These are phyloP conservation scores for Sparus aurata DNA, from an alignment of 2,797 vertebrate species.

Conservation along the genomic window DNA sequence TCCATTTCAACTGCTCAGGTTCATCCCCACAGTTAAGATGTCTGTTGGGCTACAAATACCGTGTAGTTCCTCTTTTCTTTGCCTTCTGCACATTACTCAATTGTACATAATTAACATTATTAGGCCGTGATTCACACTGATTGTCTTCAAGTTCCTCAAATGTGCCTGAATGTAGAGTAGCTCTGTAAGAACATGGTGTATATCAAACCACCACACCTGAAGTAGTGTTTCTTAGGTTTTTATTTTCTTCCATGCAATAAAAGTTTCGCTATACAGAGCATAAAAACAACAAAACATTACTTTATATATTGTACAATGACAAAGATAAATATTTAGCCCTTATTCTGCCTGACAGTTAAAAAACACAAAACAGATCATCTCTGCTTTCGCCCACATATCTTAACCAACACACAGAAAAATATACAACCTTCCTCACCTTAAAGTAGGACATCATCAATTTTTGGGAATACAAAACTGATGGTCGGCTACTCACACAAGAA, in stretches of 20 bases:
- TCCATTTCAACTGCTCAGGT: not conserved
- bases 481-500: not conserved
- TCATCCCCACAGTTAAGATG: not conserved
- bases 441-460: slow-evolving; percentile 42
- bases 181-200: not conserved
- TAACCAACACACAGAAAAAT: slow-evolving; percentile 21
- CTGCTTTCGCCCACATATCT: not conserved
- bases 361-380: slow-evolving; percentile 3
- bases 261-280: slow-evolving; percentile 15
- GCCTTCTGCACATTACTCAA: not conserved
- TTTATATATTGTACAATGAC: slow-evolving; percentile 28
- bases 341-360: not conserved
- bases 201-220: not conserved
- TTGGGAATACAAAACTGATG: slow-evolving; percentile 13
- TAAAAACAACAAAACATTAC: slow-evolving; percentile 33
- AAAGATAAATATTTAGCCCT: slow-evolving; percentile 59
- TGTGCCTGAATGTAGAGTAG: not conserved
- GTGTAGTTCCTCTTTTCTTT: not conserved
- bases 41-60: not conserved
- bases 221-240: slow-evolving; percentile 32
- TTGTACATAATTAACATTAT: not conserved
- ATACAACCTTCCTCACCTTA: slow-evolving; percentile 33
- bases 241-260: slow-evolving; percentile 48
- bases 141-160: not conserved
- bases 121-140: not conserved